Evolutionary conservation across 2,797 vertebrate genomes (phyloP), one percentile per base, ranked within the genome.

Genomic region (Mormyrops boulengeri): DNA sequence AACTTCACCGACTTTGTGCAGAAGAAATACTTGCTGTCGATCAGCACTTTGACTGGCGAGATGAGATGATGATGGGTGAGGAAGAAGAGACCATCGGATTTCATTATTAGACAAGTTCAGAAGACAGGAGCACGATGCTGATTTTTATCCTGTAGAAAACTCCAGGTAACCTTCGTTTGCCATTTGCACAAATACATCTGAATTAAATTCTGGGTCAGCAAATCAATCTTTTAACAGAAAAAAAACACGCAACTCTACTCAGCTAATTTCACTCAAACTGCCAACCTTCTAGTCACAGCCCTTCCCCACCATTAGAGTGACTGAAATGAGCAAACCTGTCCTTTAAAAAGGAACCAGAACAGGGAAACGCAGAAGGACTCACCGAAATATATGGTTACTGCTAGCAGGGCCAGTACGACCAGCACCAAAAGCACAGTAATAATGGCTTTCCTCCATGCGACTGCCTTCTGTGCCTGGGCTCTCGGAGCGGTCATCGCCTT

Each of bases 21-120:
- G 95, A 97, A 95, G 94, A 94, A 97, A 94, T 97, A 98, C 90
- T 97, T 95, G 90, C 94, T 95, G 17, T 96, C 95, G 91, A 99
- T 94, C 88, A 97, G 92, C 84, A 93, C 49, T 92, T 97, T 97
- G 91, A 97, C 98, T 99, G 30, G 50, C 14, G 26, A 1, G 80
- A 55, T 11, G 19, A n/a, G 77, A 89, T 9, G n/a, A 1, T 30
- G 49, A 2, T 14, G 50, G 6, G 14, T 11, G 7, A 38, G 41
- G 6, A n/a, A 34, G 9, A 49, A 53, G 1, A 26, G n/a, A 49
- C 80, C 11, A 26, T 5, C 11, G 8, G 12, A 49, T 52, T 49
- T 52, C n/a, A 60, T 22, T 30, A 62, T 26, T 22, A 49, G 14
- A 19, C 22, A 30, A 22, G n/a, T 11, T 17, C 12, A 1, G 38